Percentiles rank a stretch among this genome's conserved stretches.
phyloP scores from a whole-genome alignment of 2,888 invertebrate genomes.

The Ethmia dodecea region DNA sequence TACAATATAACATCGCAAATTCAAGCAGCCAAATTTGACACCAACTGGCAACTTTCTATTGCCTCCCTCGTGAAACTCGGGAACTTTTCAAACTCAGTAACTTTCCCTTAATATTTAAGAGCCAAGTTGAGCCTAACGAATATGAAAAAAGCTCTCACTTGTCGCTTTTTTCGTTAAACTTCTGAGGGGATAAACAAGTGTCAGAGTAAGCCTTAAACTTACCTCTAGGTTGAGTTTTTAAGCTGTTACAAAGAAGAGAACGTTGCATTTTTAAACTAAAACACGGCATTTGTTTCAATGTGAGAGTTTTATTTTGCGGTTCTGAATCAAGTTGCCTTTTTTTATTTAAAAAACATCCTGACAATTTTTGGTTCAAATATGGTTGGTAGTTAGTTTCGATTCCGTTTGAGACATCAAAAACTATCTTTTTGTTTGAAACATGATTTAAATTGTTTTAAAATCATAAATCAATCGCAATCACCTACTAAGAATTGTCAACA shows the following conservation, averaged over 20 bases:
- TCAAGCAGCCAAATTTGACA: conserved; percentile 6
- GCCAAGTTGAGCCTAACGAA: conserved; percentile 23
- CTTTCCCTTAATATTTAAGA: conserved; percentile 25
- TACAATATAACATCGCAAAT: conserved; percentile 2
- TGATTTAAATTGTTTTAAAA: too few species aligned
- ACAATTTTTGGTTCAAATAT: too few species aligned
- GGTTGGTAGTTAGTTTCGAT: too few species aligned
- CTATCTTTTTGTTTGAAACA: too few species aligned
- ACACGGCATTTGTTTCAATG: too few species aligned
- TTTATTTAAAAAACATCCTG: too few species aligned
- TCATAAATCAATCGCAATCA: too few species aligned
- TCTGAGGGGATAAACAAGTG: conserved; percentile 20
- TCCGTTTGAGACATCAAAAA: too few species aligned
- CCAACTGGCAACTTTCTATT: conserved; percentile 6
- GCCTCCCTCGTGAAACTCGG: conserved; percentile 6
- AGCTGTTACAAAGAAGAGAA: conserved; percentile 10
- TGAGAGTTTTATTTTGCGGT: too few species aligned
- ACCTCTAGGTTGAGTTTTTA: conserved; percentile 11
- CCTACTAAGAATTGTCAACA: too few species aligned
- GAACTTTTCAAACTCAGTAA: conserved; percentile 13
- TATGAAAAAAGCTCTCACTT: conserved; percentile 20
- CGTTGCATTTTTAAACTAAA: too few species aligned
- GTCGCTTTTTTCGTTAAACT: conserved; percentile 19
- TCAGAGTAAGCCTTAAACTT: conserved; percentile 14
- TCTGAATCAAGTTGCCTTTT: too few species aligned